These are phyloP conservation scores for Gymnoscelis rufifasciata DNA, from an alignment of 2,888 invertebrate genomes.

Conservation along the genomic window DNA sequence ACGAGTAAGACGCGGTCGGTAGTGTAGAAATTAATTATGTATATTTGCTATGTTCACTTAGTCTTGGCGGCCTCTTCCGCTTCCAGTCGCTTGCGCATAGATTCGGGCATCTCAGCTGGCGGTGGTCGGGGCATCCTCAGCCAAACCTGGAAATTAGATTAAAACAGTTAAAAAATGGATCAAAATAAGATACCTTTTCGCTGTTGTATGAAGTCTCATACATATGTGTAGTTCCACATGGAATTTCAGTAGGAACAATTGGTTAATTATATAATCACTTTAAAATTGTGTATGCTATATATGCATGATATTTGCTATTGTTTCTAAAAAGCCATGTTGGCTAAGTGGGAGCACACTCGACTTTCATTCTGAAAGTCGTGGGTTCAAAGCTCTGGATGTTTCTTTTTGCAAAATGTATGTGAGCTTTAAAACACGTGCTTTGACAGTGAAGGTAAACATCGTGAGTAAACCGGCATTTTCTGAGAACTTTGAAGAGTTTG, in stretches of 20 bases:
- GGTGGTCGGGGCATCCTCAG: slow-evolving; percentile 95
- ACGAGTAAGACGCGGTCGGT: slow-evolving; percentile 5
- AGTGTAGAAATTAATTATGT: slow-evolving; percentile 11
- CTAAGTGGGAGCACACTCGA: too few relatives aligned
- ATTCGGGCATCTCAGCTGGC: slow-evolving; percentile 97
- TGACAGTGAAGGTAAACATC: too few relatives aligned
- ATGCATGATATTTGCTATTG: neutral
- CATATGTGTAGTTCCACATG: slow-evolving; percentile 43
- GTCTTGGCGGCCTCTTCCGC: slow-evolving; percentile 59
- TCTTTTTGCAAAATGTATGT: too few relatives aligned
- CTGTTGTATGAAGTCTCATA: slow-evolving; percentile 38
- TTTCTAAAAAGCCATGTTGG: too few relatives aligned
- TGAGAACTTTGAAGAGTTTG: too few relatives aligned
- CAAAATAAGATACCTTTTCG: neutral
- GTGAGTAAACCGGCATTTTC: too few relatives aligned
- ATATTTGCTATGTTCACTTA: slow-evolving; percentile 45
- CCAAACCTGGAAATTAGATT: slow-evolving; percentile 71
- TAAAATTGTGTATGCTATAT: neutral
- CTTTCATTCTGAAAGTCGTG: too few relatives aligned
- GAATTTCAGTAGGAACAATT: slow-evolving; percentile 69
- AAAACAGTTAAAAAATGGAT: neutral
- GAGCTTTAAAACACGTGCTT: too few relatives aligned
- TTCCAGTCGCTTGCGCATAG: slow-evolving; percentile 85
- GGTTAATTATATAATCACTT: slow-evolving; percentile 57
- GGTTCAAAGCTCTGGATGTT: too few relatives aligned